Percentiles rank a stretch among this genome's conserved stretches.
phyloP scores from a whole-genome alignment of 2,113 vertebrate species.

The Oophaga pumilio region DNA sequence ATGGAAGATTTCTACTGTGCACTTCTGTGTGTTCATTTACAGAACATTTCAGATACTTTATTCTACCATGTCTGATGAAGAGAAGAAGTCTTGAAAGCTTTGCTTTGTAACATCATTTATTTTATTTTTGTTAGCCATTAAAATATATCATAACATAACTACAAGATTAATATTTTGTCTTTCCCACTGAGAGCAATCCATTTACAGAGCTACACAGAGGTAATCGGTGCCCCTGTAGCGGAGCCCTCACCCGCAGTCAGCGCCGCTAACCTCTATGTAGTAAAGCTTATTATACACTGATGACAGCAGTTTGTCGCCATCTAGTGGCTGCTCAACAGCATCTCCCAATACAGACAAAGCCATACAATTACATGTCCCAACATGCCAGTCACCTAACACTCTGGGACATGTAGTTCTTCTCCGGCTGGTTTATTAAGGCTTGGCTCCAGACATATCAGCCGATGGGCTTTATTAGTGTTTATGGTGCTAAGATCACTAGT shows the following conservation, averaged over 20 bases:
- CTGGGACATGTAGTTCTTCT: background rate
- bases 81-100: no score
- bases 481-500: background rate
- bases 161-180: no score
- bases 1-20: background rate
- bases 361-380: background rate
- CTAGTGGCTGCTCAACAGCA: background rate
- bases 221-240: background rate
- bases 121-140: no score
- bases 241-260: background rate
- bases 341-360: background rate
- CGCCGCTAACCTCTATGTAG: background rate
- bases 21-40: background rate
- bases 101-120: no score
- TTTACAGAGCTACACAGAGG: background rate
- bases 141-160: no score
- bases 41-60: no score
- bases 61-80: no score
- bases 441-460: background rate
- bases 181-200: no score
- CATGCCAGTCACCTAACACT: background rate
- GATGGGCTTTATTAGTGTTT: background rate
- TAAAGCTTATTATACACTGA: background rate
- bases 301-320: conserved; percentile 11
- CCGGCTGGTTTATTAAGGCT: background rate